Evolutionary conservation across 2,797 vertebrate species (phyloP), one percentile per base, ranked within the genome.

Genomic region (Rhabdomys pumilio): DNA sequence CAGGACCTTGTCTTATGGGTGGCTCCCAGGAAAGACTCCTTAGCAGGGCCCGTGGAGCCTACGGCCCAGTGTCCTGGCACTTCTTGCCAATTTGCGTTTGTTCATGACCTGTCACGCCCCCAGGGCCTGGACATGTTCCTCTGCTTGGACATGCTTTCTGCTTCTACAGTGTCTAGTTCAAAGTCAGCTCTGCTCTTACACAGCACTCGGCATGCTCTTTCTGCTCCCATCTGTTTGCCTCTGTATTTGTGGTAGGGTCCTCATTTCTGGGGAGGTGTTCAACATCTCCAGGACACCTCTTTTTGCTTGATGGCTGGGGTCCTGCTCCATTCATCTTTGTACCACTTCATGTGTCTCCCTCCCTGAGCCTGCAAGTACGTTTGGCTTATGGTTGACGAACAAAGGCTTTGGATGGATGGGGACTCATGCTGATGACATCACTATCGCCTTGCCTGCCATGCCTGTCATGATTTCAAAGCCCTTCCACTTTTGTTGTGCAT

Each of bases 341-440:
- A 24, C 65, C 72, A 47, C 20, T 79, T 19, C n/a, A 24, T 12
- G 19, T 3, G 7, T 59, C 47, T 38, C 26, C 55, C n/a, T 92
- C n/a, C 50, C 91, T 29, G 59, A 82, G 72, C 13, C n/a, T 19
- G 17, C 10, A 72, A 73, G 65, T 57, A 14, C 13, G 61, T 8
- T 57, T 88, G 84, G 34, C 44, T 4, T 38, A 29, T 34, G 53
- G 89, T 47, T 83, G 67, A 57, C n/a, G 34, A 80, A 38, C 72
- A 69, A 55, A 90, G 61, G 55, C 50, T 95, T 83, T 73, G 89
- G 69, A 44, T 82, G 77, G 72, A 76, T 85, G 53, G 61, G 19
- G 20, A 53, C 17, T 57, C 67, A 34, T 31, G 80, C 50, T 65
- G 59, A 65, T 29, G 14, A 53, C 24, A 22, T 0, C 38, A 34